Evolutionary conservation across 2,888 invertebrate genomes (phyloP).

Genomic region (Leptopilina myrica): DNA sequence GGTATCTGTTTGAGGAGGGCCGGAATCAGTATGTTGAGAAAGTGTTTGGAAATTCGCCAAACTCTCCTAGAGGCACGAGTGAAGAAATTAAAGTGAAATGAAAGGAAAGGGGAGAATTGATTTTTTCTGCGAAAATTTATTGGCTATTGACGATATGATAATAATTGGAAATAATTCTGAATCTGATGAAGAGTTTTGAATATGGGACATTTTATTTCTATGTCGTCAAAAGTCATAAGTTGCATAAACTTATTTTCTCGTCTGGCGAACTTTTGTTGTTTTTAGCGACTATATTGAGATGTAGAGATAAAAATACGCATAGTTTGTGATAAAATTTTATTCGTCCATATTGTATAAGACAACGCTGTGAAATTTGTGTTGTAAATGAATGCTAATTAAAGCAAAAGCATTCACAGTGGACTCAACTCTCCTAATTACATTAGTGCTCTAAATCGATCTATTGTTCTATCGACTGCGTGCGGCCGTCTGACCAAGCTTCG

Average conservation of each 20-base stretch:
- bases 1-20: neutral
- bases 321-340: neutral
- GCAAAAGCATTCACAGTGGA: constrained; percentile 12
- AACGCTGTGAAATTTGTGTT: neutral
- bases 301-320: too few species aligned
- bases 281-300: too few species aligned
- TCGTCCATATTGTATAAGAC: neutral
- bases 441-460: constrained; percentile 17
- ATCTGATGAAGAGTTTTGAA: too few species aligned
- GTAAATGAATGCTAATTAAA: constrained; percentile 26
- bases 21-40: neutral
- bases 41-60: constrained; percentile 33
- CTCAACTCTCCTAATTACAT: constrained; percentile 18
- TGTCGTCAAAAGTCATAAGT: too few species aligned
- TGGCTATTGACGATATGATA: too few species aligned
- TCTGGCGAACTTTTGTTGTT: too few species aligned
- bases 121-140: neutral
- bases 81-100: constrained; percentile 23
- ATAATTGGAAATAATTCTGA: too few species aligned
- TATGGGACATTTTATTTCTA: too few species aligned
- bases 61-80: neutral
- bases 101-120: neutral
- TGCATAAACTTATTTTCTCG: too few species aligned
- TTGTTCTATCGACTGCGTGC: constrained; percentile 15
- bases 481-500: constrained; percentile 9